These are phyloP conservation scores for Drosophila mojavensis DNA, from an alignment of 1,140 invertebrate species.

Conservation along the genomic window DNA sequence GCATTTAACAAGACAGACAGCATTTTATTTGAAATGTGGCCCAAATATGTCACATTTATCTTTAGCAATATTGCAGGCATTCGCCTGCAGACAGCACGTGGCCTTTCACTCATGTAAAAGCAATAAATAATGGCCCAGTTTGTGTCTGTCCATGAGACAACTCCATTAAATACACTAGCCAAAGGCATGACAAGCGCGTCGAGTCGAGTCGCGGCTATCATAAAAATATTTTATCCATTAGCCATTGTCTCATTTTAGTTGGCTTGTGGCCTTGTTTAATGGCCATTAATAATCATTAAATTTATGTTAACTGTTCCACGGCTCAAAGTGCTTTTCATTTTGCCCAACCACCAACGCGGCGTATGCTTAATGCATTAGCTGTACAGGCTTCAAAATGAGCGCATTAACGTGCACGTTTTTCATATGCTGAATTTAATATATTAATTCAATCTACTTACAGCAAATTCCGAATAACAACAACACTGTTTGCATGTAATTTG, in stretches of 20 bases:
- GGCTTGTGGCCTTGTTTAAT: conserved; percentile 64
- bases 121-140: conserved; percentile 77
- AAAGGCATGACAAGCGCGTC: conserved; percentile 1
- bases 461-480: neutral
- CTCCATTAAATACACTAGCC: conserved; percentile 23
- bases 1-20: neutral
- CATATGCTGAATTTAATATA: neutral
- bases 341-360: conserved; percentile 18
- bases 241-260: conserved; percentile 53
- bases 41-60: neutral
- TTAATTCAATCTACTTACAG: conserved; percentile 2
- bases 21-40: too few species aligned
- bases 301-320: conserved; percentile 57
- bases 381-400: conserved; percentile 2
- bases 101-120: conserved; percentile 71
- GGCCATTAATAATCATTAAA: conserved; percentile 76
- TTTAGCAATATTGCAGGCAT: neutral
- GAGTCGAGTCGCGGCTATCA: conserved; percentile 42
- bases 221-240: conserved; percentile 81
- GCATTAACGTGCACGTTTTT: conserved; percentile 9
- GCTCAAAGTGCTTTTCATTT: conserved; percentile 26
- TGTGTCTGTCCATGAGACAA: conserved; percentile 32
- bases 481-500: neutral
- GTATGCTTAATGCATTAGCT: conserved; percentile 41
- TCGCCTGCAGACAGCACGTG: neutral